Conservation (phyloP, 2,797 vertebrate genomes). For the Sus cebifrons region DNA sequence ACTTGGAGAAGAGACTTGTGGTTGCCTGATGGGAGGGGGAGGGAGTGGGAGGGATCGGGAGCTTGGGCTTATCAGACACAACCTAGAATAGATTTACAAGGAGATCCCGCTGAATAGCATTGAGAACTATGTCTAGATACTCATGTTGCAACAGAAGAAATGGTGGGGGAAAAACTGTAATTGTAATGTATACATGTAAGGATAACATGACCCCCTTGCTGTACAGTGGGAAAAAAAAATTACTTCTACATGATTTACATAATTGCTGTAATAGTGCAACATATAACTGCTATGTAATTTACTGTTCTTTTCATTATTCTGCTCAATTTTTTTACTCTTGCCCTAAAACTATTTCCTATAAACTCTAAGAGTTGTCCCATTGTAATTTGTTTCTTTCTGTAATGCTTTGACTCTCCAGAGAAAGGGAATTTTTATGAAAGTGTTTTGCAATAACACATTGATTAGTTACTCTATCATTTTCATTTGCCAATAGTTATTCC, state of each 20-base stretch:
- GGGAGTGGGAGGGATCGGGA: too few species aligned
- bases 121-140: too few species aligned
- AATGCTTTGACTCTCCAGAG: slow-evolving; percentile 14
- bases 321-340: slow-evolving; percentile 30
- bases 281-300: slow-evolving; percentile 27
- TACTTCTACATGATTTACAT: neutral
- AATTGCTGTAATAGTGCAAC: slow-evolving; percentile 29
- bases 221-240: too few species aligned
- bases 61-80: too few species aligned
- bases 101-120: too few species aligned
- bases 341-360: slow-evolving; percentile 55
- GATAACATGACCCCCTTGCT: too few species aligned
- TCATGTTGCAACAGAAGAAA: too few species aligned
- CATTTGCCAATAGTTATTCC: neutral
- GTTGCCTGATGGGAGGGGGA: too few species aligned
- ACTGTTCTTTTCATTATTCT: slow-evolving; percentile 49
- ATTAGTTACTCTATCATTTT: slow-evolving; percentile 54
- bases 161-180: too few species aligned
- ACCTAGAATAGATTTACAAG: too few species aligned
- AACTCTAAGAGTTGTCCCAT: slow-evolving; percentile 16
- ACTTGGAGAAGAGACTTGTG: too few species aligned
- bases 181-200: too few species aligned
- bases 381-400: slow-evolving; percentile 47
- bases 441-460: neutral
- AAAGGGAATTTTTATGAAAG: slow-evolving; percentile 23